These are phyloP conservation scores for Xerus rutilus DNA, from an alignment of 2,797 vertebrate species.

Conservation along the genomic window DNA sequence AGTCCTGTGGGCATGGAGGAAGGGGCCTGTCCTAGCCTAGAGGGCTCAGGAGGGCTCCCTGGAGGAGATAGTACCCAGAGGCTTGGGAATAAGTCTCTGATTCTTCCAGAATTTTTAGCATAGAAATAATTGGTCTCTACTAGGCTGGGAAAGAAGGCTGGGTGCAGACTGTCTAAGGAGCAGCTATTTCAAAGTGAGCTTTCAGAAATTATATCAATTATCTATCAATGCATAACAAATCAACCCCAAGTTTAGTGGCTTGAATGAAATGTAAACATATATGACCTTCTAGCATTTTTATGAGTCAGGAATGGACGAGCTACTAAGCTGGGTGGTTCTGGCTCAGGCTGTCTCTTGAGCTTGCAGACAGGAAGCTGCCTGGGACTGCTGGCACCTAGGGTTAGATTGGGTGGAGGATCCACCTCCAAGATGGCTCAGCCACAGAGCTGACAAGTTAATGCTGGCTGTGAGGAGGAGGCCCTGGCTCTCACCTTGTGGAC, in stretches of 20 bases:
- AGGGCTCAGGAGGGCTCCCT: background rate
- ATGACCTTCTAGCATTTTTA: background rate
- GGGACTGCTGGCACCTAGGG: background rate
- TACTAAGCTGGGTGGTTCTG: background rate
- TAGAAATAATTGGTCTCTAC: background rate
- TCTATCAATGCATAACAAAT: background rate
- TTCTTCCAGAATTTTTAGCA: background rate
- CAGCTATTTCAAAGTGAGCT: background rate
- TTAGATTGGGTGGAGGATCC: no score
- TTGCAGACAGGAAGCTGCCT: background rate
- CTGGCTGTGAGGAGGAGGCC: background rate
- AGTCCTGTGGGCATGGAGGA: background rate
- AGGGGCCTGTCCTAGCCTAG: background rate
- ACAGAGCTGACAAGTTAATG: background rate
- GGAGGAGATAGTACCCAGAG: background rate
- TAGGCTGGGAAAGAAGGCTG: background rate
- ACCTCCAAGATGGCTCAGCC: background rate
- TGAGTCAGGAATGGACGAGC: background rate
- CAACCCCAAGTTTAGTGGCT: background rate
- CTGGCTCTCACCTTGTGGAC: accelerated
- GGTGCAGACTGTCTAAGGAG: background rate
- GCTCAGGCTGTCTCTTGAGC: background rate
- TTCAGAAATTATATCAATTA: background rate
- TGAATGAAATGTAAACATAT: background rate
- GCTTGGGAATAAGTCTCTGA: background rate